These are phyloP conservation scores for Adela reaumurella DNA, from an alignment of 2,888 invertebrate genomes.

Conservation along the genomic window DNA sequence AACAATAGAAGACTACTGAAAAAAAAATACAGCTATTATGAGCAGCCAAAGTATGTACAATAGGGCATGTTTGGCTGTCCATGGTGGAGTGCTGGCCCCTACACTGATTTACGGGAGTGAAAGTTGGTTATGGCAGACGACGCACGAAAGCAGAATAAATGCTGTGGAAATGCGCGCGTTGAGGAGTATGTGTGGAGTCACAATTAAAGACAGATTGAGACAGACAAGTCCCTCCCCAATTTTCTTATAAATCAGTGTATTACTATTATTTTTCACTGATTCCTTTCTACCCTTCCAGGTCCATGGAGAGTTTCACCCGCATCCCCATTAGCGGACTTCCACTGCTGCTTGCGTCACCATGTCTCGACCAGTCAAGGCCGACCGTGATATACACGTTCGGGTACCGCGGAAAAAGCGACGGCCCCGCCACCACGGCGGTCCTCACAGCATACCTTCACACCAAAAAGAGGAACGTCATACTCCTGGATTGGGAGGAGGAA, in stretches of 20 bases:
- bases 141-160: too few relatives aligned
- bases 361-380: conserved; percentile 26
- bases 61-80: too few relatives aligned
- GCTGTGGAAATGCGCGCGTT: too few relatives aligned
- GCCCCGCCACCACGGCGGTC: conserved; percentile 38
- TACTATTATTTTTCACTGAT: neutral
- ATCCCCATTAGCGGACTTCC: conserved; percentile 23
- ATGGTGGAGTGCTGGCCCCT: too few relatives aligned
- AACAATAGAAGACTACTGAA: too few relatives aligned
- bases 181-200: too few relatives aligned
- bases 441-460: conserved; percentile 29
- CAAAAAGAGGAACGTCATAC: conserved; percentile 35
- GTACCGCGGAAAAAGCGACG: conserved; percentile 28
- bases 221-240: neutral
- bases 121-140: too few relatives aligned
- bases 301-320: conserved; percentile 20
- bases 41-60: too few relatives aligned
- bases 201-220: too few relatives aligned
- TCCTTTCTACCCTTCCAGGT: neutral
- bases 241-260: neutral
- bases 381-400: conserved; percentile 44
- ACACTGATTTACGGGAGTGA: too few relatives aligned
- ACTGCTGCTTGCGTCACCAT: conserved; percentile 20
- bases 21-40: too few relatives aligned
- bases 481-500: conserved; percentile 45